Evolutionary conservation across 2,797 vertebrate species (phyloP).

Genomic region (Acestrorhynchus altus): DNA sequence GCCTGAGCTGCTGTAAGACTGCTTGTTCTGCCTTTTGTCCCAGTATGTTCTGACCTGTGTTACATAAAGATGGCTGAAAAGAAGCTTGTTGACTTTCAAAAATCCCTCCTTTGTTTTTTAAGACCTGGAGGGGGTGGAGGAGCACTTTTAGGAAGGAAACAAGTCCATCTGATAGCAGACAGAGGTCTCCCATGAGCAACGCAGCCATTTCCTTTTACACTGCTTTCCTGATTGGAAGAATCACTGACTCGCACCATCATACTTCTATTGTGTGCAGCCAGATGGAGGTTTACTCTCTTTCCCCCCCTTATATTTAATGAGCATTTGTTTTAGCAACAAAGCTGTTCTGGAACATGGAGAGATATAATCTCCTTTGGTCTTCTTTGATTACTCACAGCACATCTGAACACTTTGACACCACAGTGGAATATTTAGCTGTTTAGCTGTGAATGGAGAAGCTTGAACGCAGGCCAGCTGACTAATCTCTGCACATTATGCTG

Average conservation of each 20-base stretch:
- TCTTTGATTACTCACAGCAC: slow-evolving; percentile 4
- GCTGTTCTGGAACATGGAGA: not conserved
- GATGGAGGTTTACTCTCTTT: slow-evolving; percentile 20
- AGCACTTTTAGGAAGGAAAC: slow-evolving; percentile 56
- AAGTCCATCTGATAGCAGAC: slow-evolving; percentile 42
- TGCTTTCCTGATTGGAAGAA: slow-evolving; percentile 39
- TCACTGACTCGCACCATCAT: slow-evolving; percentile 21
- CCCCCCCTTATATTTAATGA: slow-evolving; percentile 10
- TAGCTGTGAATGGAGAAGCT: not conserved
- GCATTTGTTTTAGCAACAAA: slow-evolving; percentile 33
- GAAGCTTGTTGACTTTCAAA: slow-evolving; percentile 28
- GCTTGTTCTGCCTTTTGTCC: slow-evolving; percentile 24
- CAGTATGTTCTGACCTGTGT: slow-evolving; percentile 7
- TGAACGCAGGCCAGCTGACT: not conserved
- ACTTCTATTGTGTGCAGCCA: slow-evolving; percentile 14
- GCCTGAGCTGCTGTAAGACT: slow-evolving; percentile 19
- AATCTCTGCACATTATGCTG: not conserved
- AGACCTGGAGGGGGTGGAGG: slow-evolving; percentile 6
- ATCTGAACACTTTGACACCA: slow-evolving; percentile 8
- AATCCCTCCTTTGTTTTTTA: slow-evolving; percentile 11
- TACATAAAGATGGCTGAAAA: slow-evolving; percentile 8
- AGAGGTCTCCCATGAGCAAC: slow-evolving; percentile 41
- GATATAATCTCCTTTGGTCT: not conserved
- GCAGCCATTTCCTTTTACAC: slow-evolving; percentile 49
- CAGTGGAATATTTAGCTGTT: slow-evolving; percentile 12